A percentile compares a stretch with the other conserved stretches of the same genome.
Evolutionary conservation across 1,140 invertebrate species (phyloP).

Genomic region (Phthorimaea operculella): DNA sequence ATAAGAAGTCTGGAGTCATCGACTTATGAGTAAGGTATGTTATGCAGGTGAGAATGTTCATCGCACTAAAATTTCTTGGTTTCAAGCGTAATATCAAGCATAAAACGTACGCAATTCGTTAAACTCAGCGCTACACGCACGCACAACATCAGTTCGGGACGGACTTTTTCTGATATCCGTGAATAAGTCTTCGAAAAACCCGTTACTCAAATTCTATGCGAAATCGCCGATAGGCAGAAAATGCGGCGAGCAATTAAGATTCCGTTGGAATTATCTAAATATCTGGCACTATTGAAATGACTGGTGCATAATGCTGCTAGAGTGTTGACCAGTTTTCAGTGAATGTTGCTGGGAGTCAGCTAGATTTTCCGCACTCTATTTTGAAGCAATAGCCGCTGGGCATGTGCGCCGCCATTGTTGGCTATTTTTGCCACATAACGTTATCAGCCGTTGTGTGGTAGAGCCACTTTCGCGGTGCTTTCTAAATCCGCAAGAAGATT

Average conservation of each 20-base stretch:
- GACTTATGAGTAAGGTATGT: neutral
- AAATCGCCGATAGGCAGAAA: neutral
- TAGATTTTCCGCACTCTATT: constrained; percentile 16
- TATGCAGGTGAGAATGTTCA: neutral
- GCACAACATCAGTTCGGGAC: neutral
- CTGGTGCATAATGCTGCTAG: neutral
- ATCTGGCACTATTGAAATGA: neutral
- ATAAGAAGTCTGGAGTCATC: neutral
- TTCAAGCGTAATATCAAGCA: neutral
- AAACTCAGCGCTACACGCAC: neutral
- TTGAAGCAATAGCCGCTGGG: constrained; percentile 24
- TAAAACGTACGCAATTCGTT: neutral
- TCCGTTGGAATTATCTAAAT: neutral
- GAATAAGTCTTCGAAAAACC: neutral
- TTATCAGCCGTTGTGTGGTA: constrained; percentile 41
- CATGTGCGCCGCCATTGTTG: constrained; percentile 36
- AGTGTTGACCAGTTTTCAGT: neutral
- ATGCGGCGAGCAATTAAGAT: neutral
- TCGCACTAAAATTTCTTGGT: neutral
- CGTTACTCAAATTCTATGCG: neutral
- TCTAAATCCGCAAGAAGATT: constrained; percentile 56
- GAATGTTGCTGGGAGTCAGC: neutral
- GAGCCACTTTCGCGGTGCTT: constrained; percentile 49
- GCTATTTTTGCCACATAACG: constrained; percentile 51
- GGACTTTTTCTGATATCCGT: neutral